Conservation (phyloP, 53 echinoderm and acorn worm genomes). For the Echinarachnius parma region DNA sequence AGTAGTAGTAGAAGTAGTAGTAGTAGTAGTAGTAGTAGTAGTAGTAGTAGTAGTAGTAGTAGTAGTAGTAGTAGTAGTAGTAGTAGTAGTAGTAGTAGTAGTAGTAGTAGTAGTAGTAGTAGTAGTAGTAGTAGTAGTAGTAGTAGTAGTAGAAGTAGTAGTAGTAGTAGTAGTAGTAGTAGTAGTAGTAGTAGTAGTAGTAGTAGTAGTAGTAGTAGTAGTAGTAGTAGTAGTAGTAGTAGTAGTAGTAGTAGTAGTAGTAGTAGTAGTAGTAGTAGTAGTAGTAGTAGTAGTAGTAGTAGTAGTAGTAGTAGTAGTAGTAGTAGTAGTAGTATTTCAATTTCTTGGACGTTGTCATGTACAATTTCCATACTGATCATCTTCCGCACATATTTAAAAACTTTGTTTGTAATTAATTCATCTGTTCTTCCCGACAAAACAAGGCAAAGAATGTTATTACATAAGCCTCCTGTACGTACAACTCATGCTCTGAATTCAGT, state of each 20-base stretch:
- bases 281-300: slow-evolving; percentile 19
- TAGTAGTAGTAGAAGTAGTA: slow-evolving; percentile 7
- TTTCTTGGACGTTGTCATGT: no score
- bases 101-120: slow-evolving; percentile 25
- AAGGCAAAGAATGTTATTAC: no score
- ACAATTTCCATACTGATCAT: no score
- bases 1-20: no score
- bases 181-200: slow-evolving; percentile 25
- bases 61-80: slow-evolving; percentile 21
- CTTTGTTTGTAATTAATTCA: no score
- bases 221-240: slow-evolving; percentile 1
- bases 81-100: slow-evolving; percentile 21
- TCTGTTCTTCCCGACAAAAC: no score
- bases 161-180: slow-evolving; percentile 18
- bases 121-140: slow-evolving; percentile 20
- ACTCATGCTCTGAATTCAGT: no score
- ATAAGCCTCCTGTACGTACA: no score
- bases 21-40: slow-evolving; percentile 5
- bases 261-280: slow-evolving; percentile 15
- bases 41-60: slow-evolving; percentile 14
- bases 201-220: slow-evolving; percentile 20
- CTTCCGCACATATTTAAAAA: no score
- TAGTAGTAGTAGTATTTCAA: not conserved
- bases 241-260: not conserved
- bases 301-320: slow-evolving; percentile 27